Conservation (phyloP, 2,888 invertebrate species). For the Diaphora mendica region DNA sequence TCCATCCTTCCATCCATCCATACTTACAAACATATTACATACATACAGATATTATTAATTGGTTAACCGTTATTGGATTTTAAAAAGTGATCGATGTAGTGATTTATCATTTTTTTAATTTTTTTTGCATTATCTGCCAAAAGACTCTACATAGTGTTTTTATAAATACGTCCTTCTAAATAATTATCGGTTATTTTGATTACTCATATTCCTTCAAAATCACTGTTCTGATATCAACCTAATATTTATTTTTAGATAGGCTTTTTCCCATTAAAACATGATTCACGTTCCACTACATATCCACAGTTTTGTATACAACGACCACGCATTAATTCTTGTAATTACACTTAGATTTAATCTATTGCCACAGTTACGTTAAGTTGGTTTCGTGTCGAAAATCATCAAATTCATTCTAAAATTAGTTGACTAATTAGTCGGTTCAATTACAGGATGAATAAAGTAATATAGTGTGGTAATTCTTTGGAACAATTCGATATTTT, state of each 20-base stretch:
- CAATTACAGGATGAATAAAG: constrained; percentile 30
- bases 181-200: too few species aligned
- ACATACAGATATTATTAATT: too few species aligned
- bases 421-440: constrained; percentile 11
- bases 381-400: constrained; percentile 10
- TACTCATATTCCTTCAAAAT: too few species aligned
- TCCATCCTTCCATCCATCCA: too few species aligned
- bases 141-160: neutral
- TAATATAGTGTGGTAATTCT: constrained; percentile 12
- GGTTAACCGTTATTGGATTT: too few species aligned
- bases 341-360: neutral
- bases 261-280: neutral
- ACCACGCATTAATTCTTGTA: neutral
- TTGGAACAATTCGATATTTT: constrained; percentile 30
- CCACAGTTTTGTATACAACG: neutral
- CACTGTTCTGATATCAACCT: too few species aligned
- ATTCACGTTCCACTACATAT: neutral
- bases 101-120: neutral
- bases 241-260: too few species aligned
- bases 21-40: too few species aligned
- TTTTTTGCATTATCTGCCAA: too few species aligned
- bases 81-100: neutral
- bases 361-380: neutral
- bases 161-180: neutral
- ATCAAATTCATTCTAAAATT: constrained; percentile 7